Conservation (phyloP, 1,140 invertebrate genomes). For the Apis mellifera region DNA sequence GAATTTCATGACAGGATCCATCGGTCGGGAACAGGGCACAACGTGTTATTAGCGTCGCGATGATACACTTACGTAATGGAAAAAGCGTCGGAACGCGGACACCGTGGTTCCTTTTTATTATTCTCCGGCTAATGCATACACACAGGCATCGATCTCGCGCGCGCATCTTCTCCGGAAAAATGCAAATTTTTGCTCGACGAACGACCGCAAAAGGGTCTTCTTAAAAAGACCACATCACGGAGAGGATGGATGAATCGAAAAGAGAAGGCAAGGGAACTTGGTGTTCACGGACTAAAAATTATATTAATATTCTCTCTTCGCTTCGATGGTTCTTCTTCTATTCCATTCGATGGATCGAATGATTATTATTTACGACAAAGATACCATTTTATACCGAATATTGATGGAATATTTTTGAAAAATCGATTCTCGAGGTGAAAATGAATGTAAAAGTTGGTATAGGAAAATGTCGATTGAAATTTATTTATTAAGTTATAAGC, state of each 20-base stretch:
- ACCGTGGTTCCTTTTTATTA: constrained; percentile 47
- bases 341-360: no score
- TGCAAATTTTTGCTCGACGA: constrained; percentile 1
- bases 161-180: constrained; percentile 1
- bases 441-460: no score
- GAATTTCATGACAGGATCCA: constrained; percentile 31
- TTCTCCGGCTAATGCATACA: not conserved
- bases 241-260: not conserved
- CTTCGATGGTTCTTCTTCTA: not conserved
- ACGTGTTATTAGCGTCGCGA: constrained; percentile 33
- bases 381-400: no score
- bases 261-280: not conserved
- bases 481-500: no score
- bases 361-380: not conserved
- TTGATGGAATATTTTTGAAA: no score
- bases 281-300: constrained; percentile 18
- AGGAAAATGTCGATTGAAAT: no score
- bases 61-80: constrained; percentile 40
- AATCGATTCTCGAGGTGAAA: no score
- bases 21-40: not conserved
- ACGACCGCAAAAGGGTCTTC: not conserved
- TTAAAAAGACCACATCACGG: not conserved
- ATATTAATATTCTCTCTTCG: constrained; percentile 11
- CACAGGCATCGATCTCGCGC: constrained; percentile 17
- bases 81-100: constrained; percentile 25